These are phyloP conservation scores for Arenaria interpres DNA, from an alignment of 2,113 vertebrate species.

Conservation along the genomic window DNA sequence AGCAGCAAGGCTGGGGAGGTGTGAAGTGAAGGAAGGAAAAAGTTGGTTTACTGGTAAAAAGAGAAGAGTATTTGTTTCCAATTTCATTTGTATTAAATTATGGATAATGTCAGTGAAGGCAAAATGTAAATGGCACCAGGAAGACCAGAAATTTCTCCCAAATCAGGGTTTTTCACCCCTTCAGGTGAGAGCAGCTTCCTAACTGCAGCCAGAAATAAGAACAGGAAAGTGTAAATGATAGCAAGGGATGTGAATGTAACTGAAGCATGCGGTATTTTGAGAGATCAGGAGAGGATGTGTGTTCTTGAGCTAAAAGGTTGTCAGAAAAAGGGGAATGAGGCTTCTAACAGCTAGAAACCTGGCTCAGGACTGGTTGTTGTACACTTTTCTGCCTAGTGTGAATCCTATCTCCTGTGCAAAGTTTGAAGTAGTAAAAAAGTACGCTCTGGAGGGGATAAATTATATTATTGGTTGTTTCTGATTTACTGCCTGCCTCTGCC, in stretches of 20 bases:
- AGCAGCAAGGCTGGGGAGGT: background rate
- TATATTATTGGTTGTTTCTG: background rate
- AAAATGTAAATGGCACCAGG: background rate
- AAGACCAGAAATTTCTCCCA: background rate
- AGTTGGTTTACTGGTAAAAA: background rate
- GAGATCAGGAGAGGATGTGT: background rate
- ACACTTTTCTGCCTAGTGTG: background rate
- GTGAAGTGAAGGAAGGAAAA: background rate
- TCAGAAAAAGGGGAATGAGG: background rate
- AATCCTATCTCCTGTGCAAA: background rate
- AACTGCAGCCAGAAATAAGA: background rate
- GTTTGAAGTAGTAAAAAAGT: background rate
- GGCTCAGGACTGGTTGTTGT: background rate
- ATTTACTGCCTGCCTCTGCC: background rate
- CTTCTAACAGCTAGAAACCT: rapidly evolving
- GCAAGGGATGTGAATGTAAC: background rate
- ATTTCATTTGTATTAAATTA: background rate
- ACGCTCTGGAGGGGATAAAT: background rate
- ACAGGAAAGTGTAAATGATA: background rate
- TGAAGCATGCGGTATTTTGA: rapidly evolving
- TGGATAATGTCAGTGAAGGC: background rate
- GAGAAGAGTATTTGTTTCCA: background rate
- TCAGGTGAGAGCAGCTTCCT: background rate
- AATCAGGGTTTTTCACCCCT: background rate
- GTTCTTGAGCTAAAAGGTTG: background rate